Evolutionary conservation across 2,888 invertebrate genomes (phyloP), one percentile per base, ranked within the genome.

Genomic region (Lymantria monacha): DNA sequence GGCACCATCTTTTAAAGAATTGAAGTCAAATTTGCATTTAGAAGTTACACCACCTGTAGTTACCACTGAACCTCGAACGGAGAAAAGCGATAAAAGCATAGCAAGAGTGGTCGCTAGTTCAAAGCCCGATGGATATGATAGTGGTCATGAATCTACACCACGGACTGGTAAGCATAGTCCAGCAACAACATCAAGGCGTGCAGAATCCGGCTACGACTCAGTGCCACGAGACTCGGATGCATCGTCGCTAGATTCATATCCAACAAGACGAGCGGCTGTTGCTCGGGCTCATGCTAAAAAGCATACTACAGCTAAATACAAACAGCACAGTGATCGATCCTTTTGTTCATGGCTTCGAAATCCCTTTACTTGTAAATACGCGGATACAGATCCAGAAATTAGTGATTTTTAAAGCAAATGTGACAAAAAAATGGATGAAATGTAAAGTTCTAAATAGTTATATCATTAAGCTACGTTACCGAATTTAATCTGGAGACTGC

Each of bases 191-290:
- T 96, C 96, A 0, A 89, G 96, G 62, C 92, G 96, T 46, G 96
- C 97, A 3, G 97, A 97, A 78, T 97, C 96, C 72, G 98, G 98
- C 0, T 98, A 97, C 73, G 98, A 98, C 75, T 97, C 97, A 70
- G 96, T 97, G 61, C 95, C 97, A 9, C 92, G 97, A 56, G 97
- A 97, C 80, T 96, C 96, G 64, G 97, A 97, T 75, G 97, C 96
- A 57, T 97, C 97, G 15, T 97, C 96, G 53, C 94, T 96, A 63
- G 96, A 96, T 61, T 97, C 97, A 0, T 92, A 91, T 48, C 91
- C 91, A 5, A 91, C 92, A 8, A 74, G 91, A 22, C 79, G 89
- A 43, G 86, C 92, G n/a, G 89, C 90, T 11, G 87, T 90, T 9
- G 87, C 92, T 11, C 72, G 91, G 61, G 91, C 91, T 5, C 91